A percentile compares a stretch with the other conserved stretches of the same genome.
Evolutionary conservation across 2,797 vertebrate genomes (phyloP).

Genomic region (Pipistrellus nathusii): DNA sequence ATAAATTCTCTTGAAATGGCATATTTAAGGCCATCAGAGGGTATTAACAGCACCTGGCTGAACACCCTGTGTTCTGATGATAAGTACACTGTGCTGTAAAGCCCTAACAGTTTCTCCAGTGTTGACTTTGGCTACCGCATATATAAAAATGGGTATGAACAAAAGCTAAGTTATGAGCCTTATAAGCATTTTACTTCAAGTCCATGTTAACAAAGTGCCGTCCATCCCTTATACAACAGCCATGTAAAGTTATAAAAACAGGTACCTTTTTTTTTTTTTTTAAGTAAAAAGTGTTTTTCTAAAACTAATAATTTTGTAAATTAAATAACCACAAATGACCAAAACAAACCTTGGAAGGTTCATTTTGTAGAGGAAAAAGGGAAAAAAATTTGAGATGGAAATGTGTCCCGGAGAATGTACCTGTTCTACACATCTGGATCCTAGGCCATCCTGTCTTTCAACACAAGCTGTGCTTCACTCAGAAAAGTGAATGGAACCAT

Average conservation of each 20-base stretch:
- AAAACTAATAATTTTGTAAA: background rate
- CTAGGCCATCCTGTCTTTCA: background rate
- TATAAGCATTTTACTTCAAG: constrained; percentile 2
- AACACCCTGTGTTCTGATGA: background rate
- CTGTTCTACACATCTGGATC: background rate
- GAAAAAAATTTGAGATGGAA: background rate
- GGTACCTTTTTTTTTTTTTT: background rate
- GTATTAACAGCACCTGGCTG: background rate
- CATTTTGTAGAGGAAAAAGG: background rate
- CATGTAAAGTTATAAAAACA: background rate
- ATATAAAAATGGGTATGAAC: constrained; percentile 33
- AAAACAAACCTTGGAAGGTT: background rate
- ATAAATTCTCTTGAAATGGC: background rate
- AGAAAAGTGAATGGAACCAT: background rate
- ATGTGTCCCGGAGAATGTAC: background rate
- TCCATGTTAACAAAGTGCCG: background rate
- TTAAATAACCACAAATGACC: background rate
- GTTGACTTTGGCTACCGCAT: background rate
- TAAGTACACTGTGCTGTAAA: background rate
- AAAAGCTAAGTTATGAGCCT: background rate
- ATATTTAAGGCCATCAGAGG: background rate
- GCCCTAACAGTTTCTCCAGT: background rate
- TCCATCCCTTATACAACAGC: background rate
- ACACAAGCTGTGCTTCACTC: background rate
- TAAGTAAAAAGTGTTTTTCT: background rate